phyloP scores from a whole-genome alignment of 2,888 invertebrate species.

The Polydesmus complanatus region DNA sequence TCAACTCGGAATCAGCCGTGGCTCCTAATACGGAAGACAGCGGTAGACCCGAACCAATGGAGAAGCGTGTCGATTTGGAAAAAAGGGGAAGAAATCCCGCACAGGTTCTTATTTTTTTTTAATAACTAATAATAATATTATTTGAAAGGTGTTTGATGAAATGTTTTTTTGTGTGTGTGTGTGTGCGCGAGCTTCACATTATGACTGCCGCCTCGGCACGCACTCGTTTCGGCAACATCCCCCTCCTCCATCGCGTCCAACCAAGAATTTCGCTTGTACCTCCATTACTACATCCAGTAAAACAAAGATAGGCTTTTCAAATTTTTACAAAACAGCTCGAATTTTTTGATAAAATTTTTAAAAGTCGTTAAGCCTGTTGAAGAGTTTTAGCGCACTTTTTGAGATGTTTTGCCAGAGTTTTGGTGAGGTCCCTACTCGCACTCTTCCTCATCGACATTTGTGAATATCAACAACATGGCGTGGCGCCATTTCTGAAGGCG shows the following conservation, averaged over 20 bases:
- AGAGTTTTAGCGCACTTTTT: too few relatives aligned
- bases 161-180: too few relatives aligned
- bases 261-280: too few relatives aligned
- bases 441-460: too few relatives aligned
- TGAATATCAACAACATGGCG: not conserved
- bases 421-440: too few relatives aligned
- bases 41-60: conserved; percentile 44
- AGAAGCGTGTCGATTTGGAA: conserved; percentile 89
- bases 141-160: too few relatives aligned
- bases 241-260: not conserved
- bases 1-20: conserved; percentile 10
- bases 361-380: too few relatives aligned
- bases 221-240: not conserved
- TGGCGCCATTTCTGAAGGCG: not conserved
- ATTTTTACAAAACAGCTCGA: too few relatives aligned
- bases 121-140: not conserved
- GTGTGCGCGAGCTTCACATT: too few relatives aligned
- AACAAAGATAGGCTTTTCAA: too few relatives aligned
- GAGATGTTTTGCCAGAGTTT: too few relatives aligned
- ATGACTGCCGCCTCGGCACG: not conserved
- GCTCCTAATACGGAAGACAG: conserved; percentile 21
- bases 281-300: not conserved
- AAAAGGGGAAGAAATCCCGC: conserved; percentile 77
- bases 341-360: too few relatives aligned
- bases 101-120: conserved; percentile 46